A percentile compares a stretch with the other conserved stretches of the same genome.
Conservation (phyloP, 2,888 invertebrate genomes). For the Agrotis exclamationis region DNA sequence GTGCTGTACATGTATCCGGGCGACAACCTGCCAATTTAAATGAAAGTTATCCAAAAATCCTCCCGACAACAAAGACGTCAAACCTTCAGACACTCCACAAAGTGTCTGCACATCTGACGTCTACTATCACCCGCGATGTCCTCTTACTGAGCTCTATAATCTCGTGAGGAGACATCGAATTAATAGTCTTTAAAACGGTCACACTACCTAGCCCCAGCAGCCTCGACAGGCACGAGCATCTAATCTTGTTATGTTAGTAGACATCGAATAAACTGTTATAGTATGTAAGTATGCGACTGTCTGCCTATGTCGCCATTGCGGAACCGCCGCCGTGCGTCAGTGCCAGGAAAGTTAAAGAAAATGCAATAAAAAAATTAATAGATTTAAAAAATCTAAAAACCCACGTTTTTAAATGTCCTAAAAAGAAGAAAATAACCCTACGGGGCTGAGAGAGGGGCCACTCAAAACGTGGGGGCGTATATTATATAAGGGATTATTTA, state of each 20-base stretch:
- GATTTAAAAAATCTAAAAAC: too few relatives aligned
- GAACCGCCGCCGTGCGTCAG: constrained; percentile 87
- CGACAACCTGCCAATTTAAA: constrained; percentile 84
- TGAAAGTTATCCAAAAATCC: constrained; percentile 37
- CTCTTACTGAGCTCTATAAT: constrained; percentile 66
- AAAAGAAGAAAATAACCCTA: too few relatives aligned
- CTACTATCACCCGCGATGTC: constrained; percentile 71
- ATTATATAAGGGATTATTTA: too few relatives aligned
- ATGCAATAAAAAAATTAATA: constrained; percentile 77
- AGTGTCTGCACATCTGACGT: constrained; percentile 64
- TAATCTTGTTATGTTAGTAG: constrained; percentile 89
- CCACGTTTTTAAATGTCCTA: too few relatives aligned
- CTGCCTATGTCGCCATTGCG: constrained; percentile 78
- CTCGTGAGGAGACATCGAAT: constrained; percentile 77
- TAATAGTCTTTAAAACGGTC: constrained; percentile 79
- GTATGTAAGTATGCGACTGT: constrained; percentile 77
- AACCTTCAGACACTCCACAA: constrained; percentile 56
- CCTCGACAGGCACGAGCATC: constrained; percentile 85
- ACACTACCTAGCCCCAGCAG: constrained; percentile 90
- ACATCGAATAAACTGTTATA: constrained; percentile 88
- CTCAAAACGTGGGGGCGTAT: too few relatives aligned
- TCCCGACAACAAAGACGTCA: constrained; percentile 45
- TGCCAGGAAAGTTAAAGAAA: constrained; percentile 78
- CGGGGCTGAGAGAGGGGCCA: too few relatives aligned
- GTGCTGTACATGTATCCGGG: constrained; percentile 94